These are phyloP conservation scores for Magallana nippona DNA, from an alignment of 2,888 invertebrate genomes.

Conservation along the genomic window DNA sequence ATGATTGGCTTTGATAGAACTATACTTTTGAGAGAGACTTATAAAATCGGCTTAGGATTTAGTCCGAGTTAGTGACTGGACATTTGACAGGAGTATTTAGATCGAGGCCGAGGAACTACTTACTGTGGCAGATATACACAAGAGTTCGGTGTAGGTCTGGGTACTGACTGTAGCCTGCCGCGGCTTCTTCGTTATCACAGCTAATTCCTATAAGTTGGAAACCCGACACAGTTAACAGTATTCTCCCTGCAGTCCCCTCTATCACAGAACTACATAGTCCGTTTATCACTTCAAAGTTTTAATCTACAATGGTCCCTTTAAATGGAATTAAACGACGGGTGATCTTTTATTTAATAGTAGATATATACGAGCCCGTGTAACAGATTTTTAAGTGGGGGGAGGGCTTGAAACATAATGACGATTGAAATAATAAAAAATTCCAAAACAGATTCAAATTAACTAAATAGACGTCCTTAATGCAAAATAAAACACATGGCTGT, in stretches of 20 bases:
- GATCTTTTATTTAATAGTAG: conserved; percentile 32
- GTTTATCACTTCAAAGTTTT: conserved; percentile 6
- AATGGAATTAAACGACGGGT: conserved; percentile 20
- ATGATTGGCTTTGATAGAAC: background rate
- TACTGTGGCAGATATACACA: conserved; percentile 73
- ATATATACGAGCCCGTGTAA: conserved; percentile 19
- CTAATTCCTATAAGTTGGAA: conserved; percentile 68
- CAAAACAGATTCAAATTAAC: conserved; percentile 11
- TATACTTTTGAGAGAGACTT: background rate
- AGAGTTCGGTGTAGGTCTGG: conserved; percentile 71
- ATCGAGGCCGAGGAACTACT: conserved; percentile 40
- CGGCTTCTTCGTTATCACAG: conserved; percentile 72
- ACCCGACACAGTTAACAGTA: background rate
- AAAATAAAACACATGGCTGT: background rate
- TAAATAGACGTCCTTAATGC: background rate
- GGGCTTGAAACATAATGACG: background rate
- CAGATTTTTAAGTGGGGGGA: background rate
- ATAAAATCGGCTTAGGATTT: conserved; percentile 11
- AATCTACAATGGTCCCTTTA: conserved; percentile 25
- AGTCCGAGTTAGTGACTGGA: background rate
- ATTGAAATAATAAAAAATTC: conserved; percentile 22
- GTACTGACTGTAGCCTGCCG: conserved; percentile 74
- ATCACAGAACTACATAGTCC: background rate
- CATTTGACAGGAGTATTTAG: background rate
- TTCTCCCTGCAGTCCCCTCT: no score